Evolutionary conservation across 2,888 invertebrate species (phyloP).

Genomic region (Andrena bucephala): DNA sequence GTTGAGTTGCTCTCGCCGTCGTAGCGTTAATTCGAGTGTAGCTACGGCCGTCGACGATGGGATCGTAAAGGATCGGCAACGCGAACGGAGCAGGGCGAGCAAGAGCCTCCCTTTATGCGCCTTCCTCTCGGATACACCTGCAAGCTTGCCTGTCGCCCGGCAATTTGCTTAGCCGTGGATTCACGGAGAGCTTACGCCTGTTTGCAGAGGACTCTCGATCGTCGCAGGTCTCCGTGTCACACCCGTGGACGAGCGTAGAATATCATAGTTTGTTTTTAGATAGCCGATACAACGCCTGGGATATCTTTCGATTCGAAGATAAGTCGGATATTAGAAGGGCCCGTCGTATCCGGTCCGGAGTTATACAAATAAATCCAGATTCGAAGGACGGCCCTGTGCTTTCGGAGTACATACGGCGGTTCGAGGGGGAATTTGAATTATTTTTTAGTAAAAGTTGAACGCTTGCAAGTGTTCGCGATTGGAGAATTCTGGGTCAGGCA

Average conservation of each 20-base stretch:
- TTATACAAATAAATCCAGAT: constrained; percentile 74
- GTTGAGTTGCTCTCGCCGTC: background rate
- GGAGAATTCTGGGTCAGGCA: background rate
- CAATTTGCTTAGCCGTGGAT: constrained; percentile 73
- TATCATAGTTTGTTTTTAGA: constrained; percentile 68
- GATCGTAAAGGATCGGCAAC: constrained; percentile 21
- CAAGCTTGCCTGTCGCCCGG: constrained; percentile 43
- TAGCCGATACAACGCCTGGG: constrained; percentile 63
- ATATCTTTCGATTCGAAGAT: constrained; percentile 75
- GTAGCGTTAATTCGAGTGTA: background rate
- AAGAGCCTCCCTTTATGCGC: background rate
- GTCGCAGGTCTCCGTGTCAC: constrained; percentile 58
- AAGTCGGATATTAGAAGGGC: constrained; percentile 65
- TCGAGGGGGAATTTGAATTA: background rate
- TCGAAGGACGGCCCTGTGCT: constrained; percentile 30
- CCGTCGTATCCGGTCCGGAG: constrained; percentile 65
- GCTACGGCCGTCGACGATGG: background rate
- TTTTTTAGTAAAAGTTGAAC: background rate
- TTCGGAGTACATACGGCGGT: background rate
- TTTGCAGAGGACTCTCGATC: constrained; percentile 71
- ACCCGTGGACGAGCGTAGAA: constrained; percentile 37
- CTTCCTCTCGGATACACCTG: constrained; percentile 59
- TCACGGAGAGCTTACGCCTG: constrained; percentile 58
- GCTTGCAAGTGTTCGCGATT: background rate
- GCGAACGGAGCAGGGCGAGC: background rate